Conservation (phyloP, 2,113 vertebrate genomes). For the Paracyprichromis sp. region DNA sequence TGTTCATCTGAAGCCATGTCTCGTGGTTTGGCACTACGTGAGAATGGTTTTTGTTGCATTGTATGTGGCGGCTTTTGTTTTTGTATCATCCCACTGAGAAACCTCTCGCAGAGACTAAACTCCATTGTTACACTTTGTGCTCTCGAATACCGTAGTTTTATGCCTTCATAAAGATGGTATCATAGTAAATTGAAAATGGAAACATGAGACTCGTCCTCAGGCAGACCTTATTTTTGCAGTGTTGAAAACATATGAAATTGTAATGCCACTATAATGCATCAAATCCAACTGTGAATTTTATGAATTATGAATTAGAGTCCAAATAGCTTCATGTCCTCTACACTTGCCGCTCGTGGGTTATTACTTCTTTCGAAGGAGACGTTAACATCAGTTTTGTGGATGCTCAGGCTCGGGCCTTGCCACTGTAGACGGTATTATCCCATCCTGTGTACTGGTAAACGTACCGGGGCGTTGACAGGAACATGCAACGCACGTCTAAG, state of each 20-base stretch:
- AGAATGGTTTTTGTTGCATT: neutral
- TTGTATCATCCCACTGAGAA: neutral
- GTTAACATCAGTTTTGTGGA: neutral
- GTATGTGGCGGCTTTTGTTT: neutral
- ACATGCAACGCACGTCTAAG: constrained; percentile 2
- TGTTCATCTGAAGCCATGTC: neutral
- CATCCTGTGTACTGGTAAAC: neutral
- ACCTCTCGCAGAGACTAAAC: neutral
- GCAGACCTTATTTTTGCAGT: neutral
- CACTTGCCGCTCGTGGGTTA: constrained; percentile 4
- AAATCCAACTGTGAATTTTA: constrained; percentile 44
- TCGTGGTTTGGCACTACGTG: neutral
- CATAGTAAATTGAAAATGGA: neutral
- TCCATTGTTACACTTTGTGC: neutral
- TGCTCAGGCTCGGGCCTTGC: neutral
- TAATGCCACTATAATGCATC: constrained; percentile 13
- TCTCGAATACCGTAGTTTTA: neutral
- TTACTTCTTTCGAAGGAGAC: neutral
- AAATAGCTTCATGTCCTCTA: constrained; percentile 6
- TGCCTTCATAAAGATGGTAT: constrained; percentile 9
- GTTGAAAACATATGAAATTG: constrained; percentile 18
- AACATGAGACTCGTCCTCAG: neutral
- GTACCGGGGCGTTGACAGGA: neutral
- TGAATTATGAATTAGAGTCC: constrained; percentile 35
- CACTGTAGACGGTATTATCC: neutral